phyloP scores from a whole-genome alignment of 2,113 vertebrate species.

The Notechis scutatus region DNA sequence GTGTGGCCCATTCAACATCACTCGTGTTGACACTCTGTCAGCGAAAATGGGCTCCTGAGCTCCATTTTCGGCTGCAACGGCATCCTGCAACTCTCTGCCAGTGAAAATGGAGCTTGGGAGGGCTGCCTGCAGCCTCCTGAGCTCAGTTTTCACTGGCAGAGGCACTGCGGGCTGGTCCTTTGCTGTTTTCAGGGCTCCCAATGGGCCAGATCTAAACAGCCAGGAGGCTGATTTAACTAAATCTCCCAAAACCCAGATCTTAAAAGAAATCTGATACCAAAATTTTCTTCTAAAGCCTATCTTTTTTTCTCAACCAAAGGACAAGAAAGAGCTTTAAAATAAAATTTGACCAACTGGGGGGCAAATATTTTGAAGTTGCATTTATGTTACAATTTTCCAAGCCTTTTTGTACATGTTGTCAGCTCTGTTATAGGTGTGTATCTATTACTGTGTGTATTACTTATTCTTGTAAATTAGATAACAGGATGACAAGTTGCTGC shows the following conservation, averaged over 20 bases:
- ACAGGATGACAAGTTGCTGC: not conserved
- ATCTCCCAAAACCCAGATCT: not conserved
- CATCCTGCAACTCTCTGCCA: too few species aligned
- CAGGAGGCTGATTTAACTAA: not conserved
- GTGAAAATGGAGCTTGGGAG: too few species aligned
- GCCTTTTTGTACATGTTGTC: not conserved
- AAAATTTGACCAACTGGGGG: not conserved
- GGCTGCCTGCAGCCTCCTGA: too few species aligned
- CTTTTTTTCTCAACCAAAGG: not conserved
- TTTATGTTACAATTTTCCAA: not conserved
- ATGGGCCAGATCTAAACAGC: too few species aligned
- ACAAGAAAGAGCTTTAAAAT: not conserved
- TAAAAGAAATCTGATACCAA: not conserved
- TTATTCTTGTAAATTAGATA: not conserved
- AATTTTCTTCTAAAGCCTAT: not conserved
- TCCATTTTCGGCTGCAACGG: too few species aligned
- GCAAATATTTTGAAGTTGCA: not conserved
- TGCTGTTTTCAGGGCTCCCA: too few species aligned
- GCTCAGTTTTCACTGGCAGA: too few species aligned
- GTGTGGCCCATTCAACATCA: too few species aligned
- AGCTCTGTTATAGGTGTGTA: not conserved
- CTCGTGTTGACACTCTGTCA: too few species aligned
- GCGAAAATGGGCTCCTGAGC: too few species aligned
- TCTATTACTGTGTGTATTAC: not conserved
- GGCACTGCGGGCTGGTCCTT: too few species aligned